Base-by-base conservation (phyloP, 92 coral and sea anemone genomes). In the Porites divaricata region DNA sequence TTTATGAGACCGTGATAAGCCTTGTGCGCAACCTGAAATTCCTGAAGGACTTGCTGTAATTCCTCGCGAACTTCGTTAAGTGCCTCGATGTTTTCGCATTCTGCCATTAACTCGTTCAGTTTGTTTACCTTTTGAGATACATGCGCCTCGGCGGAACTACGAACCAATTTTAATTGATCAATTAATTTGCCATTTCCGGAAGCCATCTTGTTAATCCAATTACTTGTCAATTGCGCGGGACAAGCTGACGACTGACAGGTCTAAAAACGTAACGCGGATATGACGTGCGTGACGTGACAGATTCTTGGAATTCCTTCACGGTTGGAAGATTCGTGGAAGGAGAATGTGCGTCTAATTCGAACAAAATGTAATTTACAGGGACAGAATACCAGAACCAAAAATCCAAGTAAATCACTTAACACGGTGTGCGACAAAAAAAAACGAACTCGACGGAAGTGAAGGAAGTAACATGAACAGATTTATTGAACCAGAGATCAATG, bases 281-380 rank as follows among this genome's bases (percentile, higher is more conserved):
- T 21, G 70, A 22, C 25, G 70, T 65, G 11, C 25, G 48, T 65
- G 11, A 65, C 70, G 70, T 65, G 23, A 28, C 70, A 20, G 23
- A 65, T 65, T 65, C 70, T 65, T 65, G 13, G 70, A 65, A 65
- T 65, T 79, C 75, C 11, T 79, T 66, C 75, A 48, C 75, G 25
- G 45, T 35, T 35, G 45, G 45, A 35, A 35, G 45, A 35, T 35
- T 35, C 45, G 45, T 35, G 45, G 4, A 35, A 35, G 45, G 45
- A 35, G 45, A 6, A 35, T 35, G 70, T 65, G 70, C 28, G 9
- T 9, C 16, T 8, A 53, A 53, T 53, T 53, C 16, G 58, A 53
- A 53, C 58, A 9, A 53, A 53, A 53, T 35, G 45, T 35, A 35
- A 35, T 35, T 35, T 35, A 35, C 45, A 35, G 0, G 4, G 41